Evolutionary conservation across 2,888 invertebrate genomes (phyloP).

Genomic region (Melanotus villosus): DNA sequence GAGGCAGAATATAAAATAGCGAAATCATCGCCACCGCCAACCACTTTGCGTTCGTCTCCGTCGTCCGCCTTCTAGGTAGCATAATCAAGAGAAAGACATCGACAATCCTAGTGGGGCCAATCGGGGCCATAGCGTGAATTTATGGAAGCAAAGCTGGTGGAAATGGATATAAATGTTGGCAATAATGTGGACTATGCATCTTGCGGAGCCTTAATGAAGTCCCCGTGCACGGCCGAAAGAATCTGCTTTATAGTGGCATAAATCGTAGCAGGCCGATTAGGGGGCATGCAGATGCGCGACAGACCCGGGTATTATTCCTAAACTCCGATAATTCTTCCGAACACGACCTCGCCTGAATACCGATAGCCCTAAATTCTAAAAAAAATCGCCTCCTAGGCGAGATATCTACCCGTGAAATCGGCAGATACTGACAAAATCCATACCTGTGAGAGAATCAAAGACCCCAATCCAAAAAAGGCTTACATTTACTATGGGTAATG

Average conservation of each 20-base stretch:
- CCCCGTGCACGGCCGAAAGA: slow-evolving; percentile 64
- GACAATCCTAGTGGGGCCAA: slow-evolving; percentile 29
- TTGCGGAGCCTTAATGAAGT: slow-evolving; percentile 67
- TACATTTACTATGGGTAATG: no score
- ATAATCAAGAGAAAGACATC: slow-evolving; percentile 27
- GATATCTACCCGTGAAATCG: slow-evolving; percentile 6
- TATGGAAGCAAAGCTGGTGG: slow-evolving; percentile 60
- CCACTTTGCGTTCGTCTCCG: slow-evolving; percentile 25
- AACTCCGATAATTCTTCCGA: slow-evolving; percentile 62
- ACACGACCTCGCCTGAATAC: slow-evolving; percentile 58
- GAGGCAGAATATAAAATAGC: slow-evolving; percentile 44
- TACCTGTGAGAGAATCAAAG: no score
- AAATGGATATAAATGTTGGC: slow-evolving; percentile 67
- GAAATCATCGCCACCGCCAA: slow-evolving; percentile 37
- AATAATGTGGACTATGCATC: slow-evolving; percentile 67
- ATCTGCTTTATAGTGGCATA: slow-evolving; percentile 67
- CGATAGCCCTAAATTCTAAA: slow-evolving; percentile 34
- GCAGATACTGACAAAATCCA: not conserved
- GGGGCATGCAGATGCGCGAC: slow-evolving; percentile 66
- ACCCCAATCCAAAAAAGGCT: no score
- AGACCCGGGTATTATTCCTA: slow-evolving; percentile 52
- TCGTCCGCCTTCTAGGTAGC: not conserved
- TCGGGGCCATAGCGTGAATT: slow-evolving; percentile 52
- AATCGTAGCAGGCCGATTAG: slow-evolving; percentile 64
- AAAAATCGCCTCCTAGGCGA: slow-evolving; percentile 9